Base-by-base conservation (phyloP, 1,140 invertebrate species). In the Drosophila sproati region DNA sequence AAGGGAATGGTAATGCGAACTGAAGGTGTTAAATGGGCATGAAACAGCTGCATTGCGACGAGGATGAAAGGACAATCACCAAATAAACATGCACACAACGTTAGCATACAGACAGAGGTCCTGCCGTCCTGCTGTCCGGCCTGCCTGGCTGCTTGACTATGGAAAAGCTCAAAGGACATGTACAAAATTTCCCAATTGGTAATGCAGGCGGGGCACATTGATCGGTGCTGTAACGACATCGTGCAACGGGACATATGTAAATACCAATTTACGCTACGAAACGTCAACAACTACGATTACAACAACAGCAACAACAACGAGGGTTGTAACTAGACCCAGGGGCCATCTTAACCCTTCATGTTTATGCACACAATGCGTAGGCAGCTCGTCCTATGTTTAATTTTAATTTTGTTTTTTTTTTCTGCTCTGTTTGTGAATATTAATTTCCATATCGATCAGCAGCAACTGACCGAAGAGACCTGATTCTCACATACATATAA, bases 11-110 rank as follows among this genome's bases (percentile, higher is more conserved):
- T 76, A 86, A 87, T 77, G 66, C 83, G 79, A 77, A 87, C 83
- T 83, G 83, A 88, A 88, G 83, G 83, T 88, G 83, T 88, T 88
- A 88, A 88, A 89, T 89, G 83, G 83, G 83, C 83, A 88, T 88
- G 80, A 88, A 88, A 88, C 83, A 88, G 83, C 83, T 88, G 83
- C 83, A 88, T 63, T 88, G 83, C 83, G 82, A 82, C 79, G 78
- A 78, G 81, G 62, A 63, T 66, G 72, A 68, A 43, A 87, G 77
- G 76, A 82, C 82, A 87, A 87, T 83, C 83, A 88, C 73, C 83
- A 87, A 88, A 88, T 69, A 87, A 87, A 87, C 66, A 80, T 66
- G 73, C 70, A 79, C 71, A 80, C 41, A 54, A 80, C 72, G 47
- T 57, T 56, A 62, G 60, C 76, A 63, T 32, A 63, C 37, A 56